These are phyloP conservation scores for Chironex yamaguchii DNA, from an alignment of 30 jellyfish, hydroid and myxozoan species.

Conservation along the genomic window DNA sequence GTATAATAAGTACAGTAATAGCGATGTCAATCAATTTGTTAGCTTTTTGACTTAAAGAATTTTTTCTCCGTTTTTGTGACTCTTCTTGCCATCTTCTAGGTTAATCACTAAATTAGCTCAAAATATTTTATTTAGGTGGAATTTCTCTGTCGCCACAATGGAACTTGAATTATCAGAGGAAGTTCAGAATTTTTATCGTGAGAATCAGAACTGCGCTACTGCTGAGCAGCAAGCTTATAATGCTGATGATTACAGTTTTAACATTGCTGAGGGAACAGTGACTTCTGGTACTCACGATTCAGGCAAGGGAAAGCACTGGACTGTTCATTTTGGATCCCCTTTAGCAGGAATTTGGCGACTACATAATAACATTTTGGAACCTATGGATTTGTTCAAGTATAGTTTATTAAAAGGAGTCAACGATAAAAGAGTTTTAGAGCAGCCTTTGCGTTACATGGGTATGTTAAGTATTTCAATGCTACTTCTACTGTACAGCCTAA, in stretches of 20 bases:
- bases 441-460: constrained; percentile 81
- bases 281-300: constrained; percentile 31
- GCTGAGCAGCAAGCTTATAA: background rate
- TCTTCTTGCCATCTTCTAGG: too few relatives aligned
- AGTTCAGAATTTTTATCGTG: constrained; percentile 21
- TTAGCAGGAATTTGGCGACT: constrained; percentile 89
- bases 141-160: constrained; percentile 88
- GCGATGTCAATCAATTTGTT: too few relatives aligned
- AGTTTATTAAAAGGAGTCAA: constrained; percentile 62
- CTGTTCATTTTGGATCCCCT: constrained; percentile 80
- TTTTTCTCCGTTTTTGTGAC: too few relatives aligned
- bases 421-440: constrained; percentile 37
- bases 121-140: too few relatives aligned
- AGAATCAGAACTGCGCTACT: constrained; percentile 4
- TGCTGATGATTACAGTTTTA: constrained; percentile 41
- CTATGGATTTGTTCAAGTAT: constrained; percentile 80
- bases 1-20: too few relatives aligned
- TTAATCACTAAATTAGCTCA: too few relatives aligned
- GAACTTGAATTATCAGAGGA: constrained; percentile 80
- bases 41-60: too few relatives aligned
- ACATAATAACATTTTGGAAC: constrained; percentile 44
- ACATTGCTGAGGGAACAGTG: constrained; percentile 79
- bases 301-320: constrained; percentile 61
- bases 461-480: too few relatives aligned
- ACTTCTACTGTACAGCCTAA: too few relatives aligned